These are phyloP conservation scores for Illadopsis cleaveri DNA, from an alignment of 2,113 vertebrate genomes.

Conservation along the genomic window DNA sequence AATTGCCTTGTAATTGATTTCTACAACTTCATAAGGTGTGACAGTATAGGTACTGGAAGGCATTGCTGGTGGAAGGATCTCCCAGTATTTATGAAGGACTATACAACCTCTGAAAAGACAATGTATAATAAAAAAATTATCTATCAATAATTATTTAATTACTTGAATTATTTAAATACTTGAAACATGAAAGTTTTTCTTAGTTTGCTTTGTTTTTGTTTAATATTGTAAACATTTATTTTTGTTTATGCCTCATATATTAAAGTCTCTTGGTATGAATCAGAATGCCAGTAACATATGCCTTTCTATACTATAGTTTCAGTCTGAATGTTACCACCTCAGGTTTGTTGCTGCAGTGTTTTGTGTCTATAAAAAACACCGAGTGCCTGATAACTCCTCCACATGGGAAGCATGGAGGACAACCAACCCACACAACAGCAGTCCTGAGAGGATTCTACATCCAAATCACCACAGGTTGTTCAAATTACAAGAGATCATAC, in stretches of 20 bases:
- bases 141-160: neutral
- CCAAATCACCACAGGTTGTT: neutral
- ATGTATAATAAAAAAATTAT: neutral
- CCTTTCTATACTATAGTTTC: neutral
- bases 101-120: neutral
- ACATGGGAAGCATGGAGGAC: neutral
- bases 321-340: neutral
- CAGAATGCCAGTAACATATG: neutral
- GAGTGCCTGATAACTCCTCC: neutral
- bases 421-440: neutral
- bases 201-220: neutral
- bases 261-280: neutral
- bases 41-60: neutral
- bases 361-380: neutral
- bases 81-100: neutral
- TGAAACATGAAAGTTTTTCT: neutral
- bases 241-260: neutral
- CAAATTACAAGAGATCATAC: neutral
- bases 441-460: neutral
- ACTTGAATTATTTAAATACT: neutral
- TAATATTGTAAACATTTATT: neutral
- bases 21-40: neutral
- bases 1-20: constrained; percentile 5
- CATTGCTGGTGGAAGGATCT: neutral
- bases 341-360: neutral